Base-by-base conservation (phyloP, 1,140 invertebrate genomes). In the Harpegnathos saltator region DNA sequence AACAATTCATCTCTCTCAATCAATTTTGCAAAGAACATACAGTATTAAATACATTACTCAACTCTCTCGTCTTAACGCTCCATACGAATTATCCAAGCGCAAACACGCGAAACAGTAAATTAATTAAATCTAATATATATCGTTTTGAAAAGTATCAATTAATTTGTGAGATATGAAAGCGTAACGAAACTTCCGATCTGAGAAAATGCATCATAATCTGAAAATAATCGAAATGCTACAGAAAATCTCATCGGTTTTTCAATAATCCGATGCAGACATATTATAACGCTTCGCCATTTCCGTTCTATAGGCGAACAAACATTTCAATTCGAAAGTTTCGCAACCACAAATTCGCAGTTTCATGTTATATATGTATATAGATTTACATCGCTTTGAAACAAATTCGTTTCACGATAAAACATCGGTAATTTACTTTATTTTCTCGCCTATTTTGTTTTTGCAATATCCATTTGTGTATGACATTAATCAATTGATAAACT, bases 401-500 rank as follows among this genome's bases (percentile, higher is more conserved):
- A 78, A 58, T 69, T 22, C 26, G 22, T 58, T 56, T 59, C 38
- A 44, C 52, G 17, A 58, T 80, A 48, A 80, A 80, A 80, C 69
- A 69, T 80, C 38, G 65, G n/a, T 65, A 69, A 69, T 69, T 56
- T 48, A 29, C 22, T 44, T 80, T 24, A 69, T 69, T 80, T 69
- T 29, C 33, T 9, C 54, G 33, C 52, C 71, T 69, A 58, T 59
- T 80, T 56, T n/a, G 33, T 69, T 17, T 54, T 69, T 38, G 24
- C 52, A 68, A 58, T n/a, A 68, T 24, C 22, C 29, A 78, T 56
- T 78, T 78, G 26, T 19, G 50, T 19, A 26, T 58, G 33, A 69
- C 63, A 56, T 80, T 78, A 68, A 78, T 58, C 63, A 65, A 78
- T 78, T 69, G 52, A 69, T 44, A 80, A 69, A 59, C 69, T 52